Evolutionary conservation across 2,113 vertebrate genomes (phyloP), one percentile per base, ranked within the genome.

Genomic region (Ancistrus triradiatus): DNA sequence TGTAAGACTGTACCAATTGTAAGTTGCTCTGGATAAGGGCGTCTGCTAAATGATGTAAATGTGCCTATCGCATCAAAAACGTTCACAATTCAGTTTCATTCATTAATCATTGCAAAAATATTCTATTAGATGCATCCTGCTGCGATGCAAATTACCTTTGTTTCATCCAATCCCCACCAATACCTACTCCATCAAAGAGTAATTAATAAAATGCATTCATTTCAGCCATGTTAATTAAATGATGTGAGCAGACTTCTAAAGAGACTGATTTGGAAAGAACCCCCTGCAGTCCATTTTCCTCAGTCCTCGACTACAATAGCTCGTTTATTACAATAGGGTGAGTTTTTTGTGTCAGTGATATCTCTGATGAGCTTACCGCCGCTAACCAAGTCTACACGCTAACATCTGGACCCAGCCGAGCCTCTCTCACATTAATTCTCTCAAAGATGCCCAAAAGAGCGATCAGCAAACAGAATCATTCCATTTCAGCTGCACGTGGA

Each of bases 141-240:
- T 31, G 47, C 40, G 33, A 73, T 59, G 53, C 60, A 60, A 64
- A 64, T 64, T 6, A 19, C 40, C 63, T 58, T 64, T 64, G 48
- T 68, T 73, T 58, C 59, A 46, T 46, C 38, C 28, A 28, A 19
- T n/a, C 50, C 28, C 37, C 46, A 27, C 47, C 65, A 59, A 52
- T 15, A 31, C 50, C 47, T 42, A 15, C 49, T 6, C 10, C 25
- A 31, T 15, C 43, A 35, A 42, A 18, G 17, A 48, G 43, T 42
- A 73, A 73, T 68, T 55, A 73, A 73, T 68, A 59, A 73, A 49
- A 59, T 42, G 42, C 53, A 33, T 68, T 47, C 4, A 52, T 73
- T 73, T 55, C 70, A 55, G 53, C 46, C 47, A 21, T 47, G 59
- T 27, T 68, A 63, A 73, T 63, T 68, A 68, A 68, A 68, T 22